phyloP scores from a whole-genome alignment of 1,140 invertebrate genomes.

The Aethina tumida region DNA sequence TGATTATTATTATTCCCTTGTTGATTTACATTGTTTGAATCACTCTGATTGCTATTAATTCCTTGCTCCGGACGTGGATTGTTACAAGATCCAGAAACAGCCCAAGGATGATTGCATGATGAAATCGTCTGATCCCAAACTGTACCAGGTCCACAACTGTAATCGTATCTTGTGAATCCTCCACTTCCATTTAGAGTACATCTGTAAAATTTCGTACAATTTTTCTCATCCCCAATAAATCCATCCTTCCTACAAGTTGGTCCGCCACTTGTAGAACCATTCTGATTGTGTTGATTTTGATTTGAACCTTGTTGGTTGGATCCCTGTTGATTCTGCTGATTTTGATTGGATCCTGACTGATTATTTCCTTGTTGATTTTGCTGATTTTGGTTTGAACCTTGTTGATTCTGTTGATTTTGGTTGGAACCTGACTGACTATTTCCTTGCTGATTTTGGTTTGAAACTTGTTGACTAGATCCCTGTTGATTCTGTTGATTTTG shows the following conservation, averaged over 20 bases:
- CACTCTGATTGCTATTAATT: no score
- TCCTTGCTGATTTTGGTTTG: constrained; percentile 11
- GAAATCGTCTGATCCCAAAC: constrained; percentile 57
- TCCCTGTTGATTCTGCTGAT: constrained; percentile 13
- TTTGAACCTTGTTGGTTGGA: no score
- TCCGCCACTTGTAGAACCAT: no score
- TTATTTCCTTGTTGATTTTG: constrained; percentile 7
- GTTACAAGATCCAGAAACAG: constrained; percentile 15
- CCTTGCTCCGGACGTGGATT: no score
- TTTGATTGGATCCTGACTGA: constrained; percentile 11
- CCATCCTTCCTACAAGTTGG: constrained; percentile 49
- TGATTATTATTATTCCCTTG: no score
- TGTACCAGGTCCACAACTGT: constrained; percentile 57
- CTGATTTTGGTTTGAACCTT: constrained; percentile 11
- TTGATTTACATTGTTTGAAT: no score
- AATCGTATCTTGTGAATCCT: constrained; percentile 52
- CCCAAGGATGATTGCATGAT: constrained; percentile 46
- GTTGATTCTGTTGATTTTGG: constrained; percentile 18
- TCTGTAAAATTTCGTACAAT: constrained; percentile 70
- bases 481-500: constrained; percentile 19
- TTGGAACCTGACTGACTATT: constrained; percentile 20
- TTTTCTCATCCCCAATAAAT: constrained; percentile 52
- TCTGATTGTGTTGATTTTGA: no score
- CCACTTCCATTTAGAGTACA: constrained; percentile 46
- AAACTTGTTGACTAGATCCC: constrained; percentile 15